A percentile compares a stretch with the other conserved stretches of the same genome.
These are phyloP conservation scores for Listronotus bonariensis DNA, from an alignment of 1,140 invertebrate species.

Conservation along the genomic window DNA sequence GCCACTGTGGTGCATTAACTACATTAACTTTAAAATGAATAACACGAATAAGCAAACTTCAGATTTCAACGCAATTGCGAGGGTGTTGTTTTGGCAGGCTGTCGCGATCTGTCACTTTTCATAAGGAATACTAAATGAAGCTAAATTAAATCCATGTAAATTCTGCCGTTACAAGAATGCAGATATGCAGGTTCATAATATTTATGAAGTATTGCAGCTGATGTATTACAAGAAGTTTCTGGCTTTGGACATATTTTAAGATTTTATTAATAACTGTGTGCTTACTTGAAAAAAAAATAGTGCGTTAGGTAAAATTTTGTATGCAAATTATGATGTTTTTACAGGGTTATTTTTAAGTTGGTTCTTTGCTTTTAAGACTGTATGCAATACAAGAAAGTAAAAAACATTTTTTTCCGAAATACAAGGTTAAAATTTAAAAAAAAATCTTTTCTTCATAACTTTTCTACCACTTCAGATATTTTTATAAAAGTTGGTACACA, in stretches of 20 bases:
- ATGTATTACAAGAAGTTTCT: constrained; percentile 5
- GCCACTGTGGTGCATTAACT: not conserved
- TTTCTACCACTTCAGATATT: too few species aligned
- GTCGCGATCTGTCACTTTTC: constrained; percentile 23
- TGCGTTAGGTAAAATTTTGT: too few species aligned
- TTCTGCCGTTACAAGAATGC: constrained; percentile 25
- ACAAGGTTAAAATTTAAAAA: too few species aligned
- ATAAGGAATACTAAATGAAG: constrained; percentile 25
- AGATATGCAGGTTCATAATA: constrained; percentile 17
- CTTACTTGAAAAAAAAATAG: too few species aligned
- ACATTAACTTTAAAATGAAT: not conserved
- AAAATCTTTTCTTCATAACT: too few species aligned
- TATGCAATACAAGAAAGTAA: too few species aligned
- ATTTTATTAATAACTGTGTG: too few species aligned
- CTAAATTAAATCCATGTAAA: constrained; percentile 29
- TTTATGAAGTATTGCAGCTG: constrained; percentile 26
- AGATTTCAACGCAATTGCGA: constrained; percentile 1
- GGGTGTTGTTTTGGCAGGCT: constrained; percentile 23
- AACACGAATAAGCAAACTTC: constrained; percentile 14
- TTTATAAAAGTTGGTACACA: too few species aligned
- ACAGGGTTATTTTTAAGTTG: too few species aligned
- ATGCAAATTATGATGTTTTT: too few species aligned
- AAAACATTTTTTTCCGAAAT: too few species aligned
- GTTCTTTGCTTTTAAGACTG: too few species aligned
- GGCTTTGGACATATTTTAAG: not conserved